Conservation (phyloP, 2,888 invertebrate genomes). For the Drosophila sordidula region DNA sequence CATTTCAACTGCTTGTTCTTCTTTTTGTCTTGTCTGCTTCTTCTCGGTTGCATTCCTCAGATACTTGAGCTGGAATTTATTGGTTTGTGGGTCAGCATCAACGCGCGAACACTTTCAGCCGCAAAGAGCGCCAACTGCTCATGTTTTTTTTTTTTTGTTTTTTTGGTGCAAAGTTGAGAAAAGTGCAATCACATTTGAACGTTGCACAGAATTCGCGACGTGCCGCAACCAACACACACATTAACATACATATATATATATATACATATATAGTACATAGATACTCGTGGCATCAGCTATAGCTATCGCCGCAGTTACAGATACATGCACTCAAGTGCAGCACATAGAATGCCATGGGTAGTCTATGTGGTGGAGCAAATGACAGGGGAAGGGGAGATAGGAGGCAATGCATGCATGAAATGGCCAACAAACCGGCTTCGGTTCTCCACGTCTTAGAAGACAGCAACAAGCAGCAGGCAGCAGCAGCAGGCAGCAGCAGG, state of each 20-base stretch:
- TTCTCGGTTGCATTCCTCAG: constrained; percentile 61
- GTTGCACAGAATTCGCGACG: constrained; percentile 63
- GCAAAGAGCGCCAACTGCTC: constrained; percentile 26
- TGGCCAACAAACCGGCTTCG: constrained; percentile 70
- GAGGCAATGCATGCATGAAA: constrained; percentile 54
- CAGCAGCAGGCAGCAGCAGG: constrained; percentile 41
- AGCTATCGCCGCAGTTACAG: constrained; percentile 40
- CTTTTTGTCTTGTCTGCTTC: constrained; percentile 19
- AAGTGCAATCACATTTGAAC: constrained; percentile 75
- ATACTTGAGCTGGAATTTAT: constrained; percentile 79
- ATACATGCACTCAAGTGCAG: constrained; percentile 64
- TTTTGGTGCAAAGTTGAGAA: constrained; percentile 65
- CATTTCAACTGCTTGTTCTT: constrained; percentile 53
- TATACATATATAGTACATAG: constrained; percentile 32
- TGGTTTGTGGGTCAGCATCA: constrained; percentile 77
- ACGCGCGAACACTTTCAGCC: constrained; percentile 58
- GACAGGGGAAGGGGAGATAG: not conserved
- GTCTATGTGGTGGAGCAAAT: not conserved
- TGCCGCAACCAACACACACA: constrained; percentile 37
- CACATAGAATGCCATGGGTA: constrained; percentile 54
- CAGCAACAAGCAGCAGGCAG: constrained; percentile 41
- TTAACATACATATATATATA: constrained; percentile 15
- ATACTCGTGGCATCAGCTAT: constrained; percentile 30
- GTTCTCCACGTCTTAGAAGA: constrained; percentile 58
- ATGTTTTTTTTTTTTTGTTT: constrained; percentile 4